Percentiles rank a stretch among this genome's conserved stretches.
These are phyloP conservation scores for Lacanobia wlatinum DNA, from an alignment of 2,888 invertebrate species.

Conservation along the genomic window DNA sequence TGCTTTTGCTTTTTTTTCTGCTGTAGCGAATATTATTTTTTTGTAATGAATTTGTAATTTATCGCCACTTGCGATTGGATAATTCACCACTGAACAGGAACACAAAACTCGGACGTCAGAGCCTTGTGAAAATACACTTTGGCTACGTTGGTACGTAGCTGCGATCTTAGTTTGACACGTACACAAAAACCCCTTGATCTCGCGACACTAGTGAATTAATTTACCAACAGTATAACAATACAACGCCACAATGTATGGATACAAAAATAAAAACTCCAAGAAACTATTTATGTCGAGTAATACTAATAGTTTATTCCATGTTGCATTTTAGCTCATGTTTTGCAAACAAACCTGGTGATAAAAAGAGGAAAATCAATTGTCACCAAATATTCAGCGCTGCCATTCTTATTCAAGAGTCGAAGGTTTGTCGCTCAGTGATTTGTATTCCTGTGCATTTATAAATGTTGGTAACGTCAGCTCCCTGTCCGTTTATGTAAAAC, in stretches of 20 bases:
- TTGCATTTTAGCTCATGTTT: conserved; percentile 1
- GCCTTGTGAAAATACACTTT: neutral
- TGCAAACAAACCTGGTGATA: neutral
- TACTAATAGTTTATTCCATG: neutral
- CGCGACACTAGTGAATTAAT: conserved; percentile 8
- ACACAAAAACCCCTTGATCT: neutral
- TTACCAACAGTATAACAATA: neutral
- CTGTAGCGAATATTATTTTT: conserved; percentile 32
- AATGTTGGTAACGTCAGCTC: conserved; percentile 46
- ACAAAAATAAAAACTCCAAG: neutral
- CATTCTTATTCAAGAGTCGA: conserved; percentile 54
- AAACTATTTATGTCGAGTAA: neutral
- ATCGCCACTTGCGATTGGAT: neutral
- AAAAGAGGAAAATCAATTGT: conserved; percentile 22
- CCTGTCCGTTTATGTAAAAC: conserved; percentile 49
- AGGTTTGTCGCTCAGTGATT: conserved; percentile 53
- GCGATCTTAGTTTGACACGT: conserved; percentile 11
- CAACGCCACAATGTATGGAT: neutral
- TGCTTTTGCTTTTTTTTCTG: conserved; percentile 19
- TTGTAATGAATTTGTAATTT: neutral
- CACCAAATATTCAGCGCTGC: conserved; percentile 45
- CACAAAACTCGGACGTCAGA: neutral
- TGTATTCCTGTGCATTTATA: conserved; percentile 60
- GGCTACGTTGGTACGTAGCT: neutral
- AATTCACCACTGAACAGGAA: neutral